These are phyloP conservation scores for Disparrhopalites patrizii DNA, from an alignment of 2,888 invertebrate species.

Conservation along the genomic window DNA sequence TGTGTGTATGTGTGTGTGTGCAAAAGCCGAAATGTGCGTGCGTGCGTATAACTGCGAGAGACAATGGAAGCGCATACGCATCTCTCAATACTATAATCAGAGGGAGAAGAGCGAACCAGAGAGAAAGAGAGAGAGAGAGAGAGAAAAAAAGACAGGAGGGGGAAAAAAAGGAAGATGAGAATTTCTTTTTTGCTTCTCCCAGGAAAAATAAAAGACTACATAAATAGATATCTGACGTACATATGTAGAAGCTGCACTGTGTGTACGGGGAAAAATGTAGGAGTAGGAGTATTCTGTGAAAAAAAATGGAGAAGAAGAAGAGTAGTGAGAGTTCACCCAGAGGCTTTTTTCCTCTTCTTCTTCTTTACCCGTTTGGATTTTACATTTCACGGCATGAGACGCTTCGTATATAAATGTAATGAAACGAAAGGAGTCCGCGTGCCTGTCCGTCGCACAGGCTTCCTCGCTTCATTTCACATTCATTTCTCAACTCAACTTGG, in stretches of 20 bases:
- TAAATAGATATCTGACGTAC: no score
- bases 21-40: conserved; percentile 2
- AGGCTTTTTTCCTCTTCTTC: conserved; percentile 12
- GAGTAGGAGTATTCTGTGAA: no score
- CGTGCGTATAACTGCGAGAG: conserved; percentile 13
- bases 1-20: neutral
- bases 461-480: conserved; percentile 25
- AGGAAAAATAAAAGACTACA: no score
- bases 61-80: conserved; percentile 19
- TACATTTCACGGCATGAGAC: conserved; percentile 3
- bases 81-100: no score
- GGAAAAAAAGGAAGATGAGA: no score
- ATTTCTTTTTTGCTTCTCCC: no score
- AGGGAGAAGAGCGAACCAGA: no score
- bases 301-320: no score
- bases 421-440: conserved; percentile 19
- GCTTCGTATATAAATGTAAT: conserved; percentile 13
- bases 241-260: no score
- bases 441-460: conserved; percentile 13
- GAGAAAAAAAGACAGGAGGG: no score
- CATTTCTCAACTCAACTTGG: neutral
- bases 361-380: conserved; percentile 11
- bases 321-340: conserved; percentile 3
- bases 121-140: neutral
- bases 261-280: no score